Conservation (phyloP, 2,888 invertebrate species). For the Ptilodon capucinus region DNA sequence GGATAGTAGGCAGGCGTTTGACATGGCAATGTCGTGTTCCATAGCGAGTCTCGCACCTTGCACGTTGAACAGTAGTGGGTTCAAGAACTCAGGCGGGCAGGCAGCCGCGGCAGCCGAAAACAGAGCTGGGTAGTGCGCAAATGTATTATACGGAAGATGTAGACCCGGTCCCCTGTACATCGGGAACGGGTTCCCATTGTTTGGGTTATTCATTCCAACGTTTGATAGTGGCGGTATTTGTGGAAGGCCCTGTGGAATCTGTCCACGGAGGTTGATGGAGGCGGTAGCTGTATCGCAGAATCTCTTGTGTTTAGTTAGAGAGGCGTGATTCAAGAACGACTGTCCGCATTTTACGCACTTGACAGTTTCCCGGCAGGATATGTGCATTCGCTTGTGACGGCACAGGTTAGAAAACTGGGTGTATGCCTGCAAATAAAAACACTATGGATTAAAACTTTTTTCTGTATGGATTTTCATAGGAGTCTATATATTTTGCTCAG, state of each 20-base stretch:
- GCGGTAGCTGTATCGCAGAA: constrained; percentile 94
- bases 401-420: constrained; percentile 99
- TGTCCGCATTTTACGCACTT: constrained; percentile 98
- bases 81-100: constrained; percentile 84
- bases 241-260: constrained; percentile 66
- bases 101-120: constrained; percentile 74
- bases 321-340: constrained; percentile 95
- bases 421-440: constrained; percentile 87
- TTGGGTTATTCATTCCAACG: constrained; percentile 70
- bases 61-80: constrained; percentile 85
- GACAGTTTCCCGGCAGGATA: constrained; percentile 95
- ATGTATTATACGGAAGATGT: constrained; percentile 85
- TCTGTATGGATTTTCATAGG: background rate
- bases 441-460: background rate
- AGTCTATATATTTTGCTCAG: too few species aligned
- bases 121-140: constrained; percentile 83
- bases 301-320: constrained; percentile 96
- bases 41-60: constrained; percentile 75
- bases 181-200: constrained; percentile 85
- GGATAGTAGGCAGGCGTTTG: constrained; percentile 78
- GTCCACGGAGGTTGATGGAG: constrained; percentile 71
- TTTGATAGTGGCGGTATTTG: constrained; percentile 68
- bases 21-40: constrained; percentile 78
- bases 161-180: constrained; percentile 86
- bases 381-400: constrained; percentile 99